Percentiles rank a stretch among this genome's conserved stretches.
Conservation (phyloP, 2,113 vertebrate genomes). For the Gopherus evgoodei region DNA sequence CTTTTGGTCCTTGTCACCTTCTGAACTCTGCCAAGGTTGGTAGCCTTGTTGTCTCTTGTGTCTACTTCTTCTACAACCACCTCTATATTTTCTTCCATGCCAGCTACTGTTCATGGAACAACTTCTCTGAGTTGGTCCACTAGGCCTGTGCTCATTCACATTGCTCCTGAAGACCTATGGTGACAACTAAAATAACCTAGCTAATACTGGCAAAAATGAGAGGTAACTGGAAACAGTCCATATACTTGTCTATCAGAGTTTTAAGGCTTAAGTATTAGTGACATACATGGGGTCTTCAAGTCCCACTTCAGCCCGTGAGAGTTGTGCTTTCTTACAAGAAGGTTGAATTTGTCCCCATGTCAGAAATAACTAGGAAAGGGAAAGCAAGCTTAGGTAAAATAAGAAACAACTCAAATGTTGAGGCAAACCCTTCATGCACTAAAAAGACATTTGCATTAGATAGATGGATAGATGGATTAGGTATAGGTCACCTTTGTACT, state of each 20-base stretch:
- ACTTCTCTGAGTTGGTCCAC: fast-evolving
- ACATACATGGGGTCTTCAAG: neutral
- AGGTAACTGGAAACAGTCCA: neutral
- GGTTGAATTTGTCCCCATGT: neutral
- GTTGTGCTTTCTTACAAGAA: neutral
- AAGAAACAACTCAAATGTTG: neutral
- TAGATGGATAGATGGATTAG: neutral
- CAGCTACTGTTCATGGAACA: neutral
- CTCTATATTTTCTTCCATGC: neutral
- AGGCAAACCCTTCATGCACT: neutral
- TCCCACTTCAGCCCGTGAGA: neutral
- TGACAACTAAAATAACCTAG: neutral
- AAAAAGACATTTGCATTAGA: neutral
- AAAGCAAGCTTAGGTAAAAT: neutral
- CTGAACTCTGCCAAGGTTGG: neutral
- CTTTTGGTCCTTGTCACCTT: neutral
- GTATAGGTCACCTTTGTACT: neutral
- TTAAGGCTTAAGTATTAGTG: neutral
- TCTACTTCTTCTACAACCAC: neutral
- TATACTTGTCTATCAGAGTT: neutral
- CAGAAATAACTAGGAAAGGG: neutral
- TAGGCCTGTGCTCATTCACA: neutral
- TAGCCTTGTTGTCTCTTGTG: neutral
- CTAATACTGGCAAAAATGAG: neutral
- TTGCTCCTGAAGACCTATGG: neutral